A percentile compares a stretch with the other conserved stretches of the same genome.
Conservation (phyloP, 1,140 invertebrate genomes). For the Polyergus mexicanus region DNA sequence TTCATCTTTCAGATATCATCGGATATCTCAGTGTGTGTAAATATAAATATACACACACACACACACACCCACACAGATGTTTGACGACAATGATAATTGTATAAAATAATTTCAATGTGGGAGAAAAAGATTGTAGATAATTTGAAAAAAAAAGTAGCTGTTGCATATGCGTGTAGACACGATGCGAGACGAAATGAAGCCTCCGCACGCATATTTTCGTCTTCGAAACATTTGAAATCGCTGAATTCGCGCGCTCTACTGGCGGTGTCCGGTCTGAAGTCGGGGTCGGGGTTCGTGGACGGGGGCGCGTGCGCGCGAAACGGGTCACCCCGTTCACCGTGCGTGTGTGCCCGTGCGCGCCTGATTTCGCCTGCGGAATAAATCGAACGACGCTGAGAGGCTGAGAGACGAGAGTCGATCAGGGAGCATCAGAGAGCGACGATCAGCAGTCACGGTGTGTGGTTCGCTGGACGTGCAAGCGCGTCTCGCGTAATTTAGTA, state of each 20-base stretch:
- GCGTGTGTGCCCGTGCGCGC: neutral
- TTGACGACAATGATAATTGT: too few species aligned
- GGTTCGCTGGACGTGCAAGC: constrained; percentile 79
- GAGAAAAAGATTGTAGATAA: too few species aligned
- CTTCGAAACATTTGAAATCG: neutral
- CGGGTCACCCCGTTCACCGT: constrained; percentile 28
- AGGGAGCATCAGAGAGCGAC: constrained; percentile 45
- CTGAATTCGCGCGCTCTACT: constrained; percentile 64
- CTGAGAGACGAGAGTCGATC: constrained; percentile 81
- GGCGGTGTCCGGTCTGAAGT: constrained; percentile 73
- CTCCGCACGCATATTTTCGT: too few species aligned
- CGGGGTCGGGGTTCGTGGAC: too few species aligned
- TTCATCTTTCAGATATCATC: too few species aligned
- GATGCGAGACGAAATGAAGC: too few species aligned
- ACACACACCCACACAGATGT: too few species aligned
- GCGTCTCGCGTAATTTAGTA: constrained; percentile 77
- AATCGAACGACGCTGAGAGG: constrained; percentile 83
- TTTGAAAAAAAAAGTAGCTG: too few species aligned
- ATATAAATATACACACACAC: too few species aligned
- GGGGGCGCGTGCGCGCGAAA: constrained; percentile 76
- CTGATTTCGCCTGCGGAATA: constrained; percentile 81
- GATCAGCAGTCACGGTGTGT: constrained; percentile 83
- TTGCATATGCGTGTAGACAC: too few species aligned
- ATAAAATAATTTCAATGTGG: too few species aligned
- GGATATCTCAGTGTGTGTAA: too few species aligned